phyloP scores from a whole-genome alignment of 2,888 invertebrate species.

The Amiota minor region DNA sequence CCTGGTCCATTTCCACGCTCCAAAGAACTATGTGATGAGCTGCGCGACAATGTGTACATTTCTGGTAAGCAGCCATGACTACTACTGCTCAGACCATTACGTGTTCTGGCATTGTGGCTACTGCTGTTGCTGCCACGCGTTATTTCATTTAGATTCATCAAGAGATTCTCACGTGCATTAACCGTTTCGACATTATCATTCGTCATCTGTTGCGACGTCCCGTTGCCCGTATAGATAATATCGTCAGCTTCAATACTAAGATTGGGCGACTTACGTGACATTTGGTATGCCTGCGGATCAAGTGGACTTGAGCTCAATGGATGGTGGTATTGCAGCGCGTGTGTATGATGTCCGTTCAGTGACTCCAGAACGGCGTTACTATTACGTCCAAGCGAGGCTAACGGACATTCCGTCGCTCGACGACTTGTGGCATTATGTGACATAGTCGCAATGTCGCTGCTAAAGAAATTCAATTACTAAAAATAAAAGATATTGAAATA shows the following conservation, averaged over 20 bases:
- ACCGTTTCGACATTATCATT: slow-evolving; percentile 37
- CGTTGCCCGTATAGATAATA: slow-evolving; percentile 52
- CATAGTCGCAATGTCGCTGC: slow-evolving; percentile 55
- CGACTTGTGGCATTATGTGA: slow-evolving; percentile 71
- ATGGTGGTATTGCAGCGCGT: slow-evolving; percentile 67
- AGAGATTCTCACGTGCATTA: background rate
- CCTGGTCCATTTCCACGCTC: slow-evolving; percentile 19
- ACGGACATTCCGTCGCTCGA: slow-evolving; percentile 76
- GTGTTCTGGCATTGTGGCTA: background rate
- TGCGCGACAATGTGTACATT: slow-evolving; percentile 64
- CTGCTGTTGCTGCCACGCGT: background rate
- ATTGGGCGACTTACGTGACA: slow-evolving; percentile 73
- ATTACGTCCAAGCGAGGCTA: slow-evolving; percentile 77
- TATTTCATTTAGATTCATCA: background rate
- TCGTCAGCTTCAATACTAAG: slow-evolving; percentile 69
- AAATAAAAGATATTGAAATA: background rate
- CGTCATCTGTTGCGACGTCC: slow-evolving; percentile 39
- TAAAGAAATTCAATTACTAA: background rate
- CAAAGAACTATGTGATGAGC: slow-evolving; percentile 64
- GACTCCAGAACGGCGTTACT: slow-evolving; percentile 68
- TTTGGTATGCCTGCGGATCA: slow-evolving; percentile 74
- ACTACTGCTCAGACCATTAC: slow-evolving; percentile 1
- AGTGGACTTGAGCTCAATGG: slow-evolving; percentile 74
- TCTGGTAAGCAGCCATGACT: slow-evolving; percentile 37
- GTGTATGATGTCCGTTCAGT: slow-evolving; percentile 55